These are phyloP conservation scores for Sorex fumeus DNA, from an alignment of 2,113 vertebrate species.

Conservation along the genomic window DNA sequence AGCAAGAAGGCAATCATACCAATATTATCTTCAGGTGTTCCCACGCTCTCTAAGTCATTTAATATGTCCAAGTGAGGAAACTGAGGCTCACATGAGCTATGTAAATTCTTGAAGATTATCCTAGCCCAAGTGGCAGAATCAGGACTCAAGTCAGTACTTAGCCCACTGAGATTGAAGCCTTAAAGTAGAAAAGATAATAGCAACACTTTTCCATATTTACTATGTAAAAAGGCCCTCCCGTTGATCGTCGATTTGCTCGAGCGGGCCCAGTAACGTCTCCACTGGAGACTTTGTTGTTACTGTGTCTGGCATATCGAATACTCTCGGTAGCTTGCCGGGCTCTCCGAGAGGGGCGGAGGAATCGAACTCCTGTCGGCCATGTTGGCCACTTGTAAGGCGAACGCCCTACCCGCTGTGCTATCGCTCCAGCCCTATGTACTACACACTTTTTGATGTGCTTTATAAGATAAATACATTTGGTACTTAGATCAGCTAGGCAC, in stretches of 20 bases:
- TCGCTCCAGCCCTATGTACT: no score
- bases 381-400: no score
- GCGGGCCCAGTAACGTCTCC: no score
- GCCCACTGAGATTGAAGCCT: constrained; percentile 25
- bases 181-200: constrained; percentile 26
- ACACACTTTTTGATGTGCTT: constrained; percentile 28
- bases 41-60: background rate
- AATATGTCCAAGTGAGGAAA: constrained; percentile 20
- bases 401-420: no score
- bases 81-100: background rate
- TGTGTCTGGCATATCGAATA: no score
- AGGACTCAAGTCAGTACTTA: background rate
- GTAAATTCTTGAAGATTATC: background rate
- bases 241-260: no score
- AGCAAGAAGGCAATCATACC: constrained; percentile 12
- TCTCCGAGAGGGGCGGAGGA: no score
- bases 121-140: constrained; percentile 17
- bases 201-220: background rate
- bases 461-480: background rate
- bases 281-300: no score
- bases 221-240: no score
- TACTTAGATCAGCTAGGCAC: background rate
- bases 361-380: no score
- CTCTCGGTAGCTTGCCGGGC: no score
- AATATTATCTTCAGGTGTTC: constrained; percentile 22